Evolutionary conservation across 2,113 vertebrate species (phyloP).

Genomic region (Ophiodon elongatus): DNA sequence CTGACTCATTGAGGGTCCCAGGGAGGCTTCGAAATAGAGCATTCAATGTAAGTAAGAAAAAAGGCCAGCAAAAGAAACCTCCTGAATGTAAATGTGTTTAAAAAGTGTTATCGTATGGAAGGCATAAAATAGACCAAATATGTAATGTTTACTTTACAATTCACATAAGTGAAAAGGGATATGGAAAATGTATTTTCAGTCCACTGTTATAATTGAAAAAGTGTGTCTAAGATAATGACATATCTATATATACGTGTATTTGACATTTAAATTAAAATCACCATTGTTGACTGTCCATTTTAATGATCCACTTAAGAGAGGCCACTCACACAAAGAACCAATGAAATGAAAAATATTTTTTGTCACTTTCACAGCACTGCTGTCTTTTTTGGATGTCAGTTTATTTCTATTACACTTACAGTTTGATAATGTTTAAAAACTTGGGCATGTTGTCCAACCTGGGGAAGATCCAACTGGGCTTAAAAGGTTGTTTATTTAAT

Average conservation of each 20-base stretch:
- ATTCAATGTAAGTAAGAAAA: constrained; percentile 44
- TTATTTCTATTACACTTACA: background rate
- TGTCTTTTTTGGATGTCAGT: background rate
- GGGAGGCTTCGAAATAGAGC: constrained; percentile 40
- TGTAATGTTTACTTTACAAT: background rate
- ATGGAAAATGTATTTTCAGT: background rate
- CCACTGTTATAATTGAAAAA: background rate
- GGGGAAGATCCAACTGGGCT: background rate
- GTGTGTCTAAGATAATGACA: background rate
- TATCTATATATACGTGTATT: background rate
- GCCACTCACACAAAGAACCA: background rate
- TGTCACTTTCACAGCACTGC: background rate
- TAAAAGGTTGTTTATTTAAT: background rate
- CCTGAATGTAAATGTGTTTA: constrained; percentile 12
- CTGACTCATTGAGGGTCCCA: constrained; percentile 37
- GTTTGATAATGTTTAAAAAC: background rate
- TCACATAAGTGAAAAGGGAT: background rate
- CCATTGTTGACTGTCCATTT: background rate
- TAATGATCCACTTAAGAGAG: background rate
- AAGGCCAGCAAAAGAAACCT: background rate
- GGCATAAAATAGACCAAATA: background rate
- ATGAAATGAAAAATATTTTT: background rate
- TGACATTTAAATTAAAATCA: constrained; percentile 17
- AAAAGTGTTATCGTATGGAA: constrained; percentile 1
- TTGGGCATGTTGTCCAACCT: background rate